Conservation (phyloP, 2,113 vertebrate species). For the Climacteris rufus region DNA sequence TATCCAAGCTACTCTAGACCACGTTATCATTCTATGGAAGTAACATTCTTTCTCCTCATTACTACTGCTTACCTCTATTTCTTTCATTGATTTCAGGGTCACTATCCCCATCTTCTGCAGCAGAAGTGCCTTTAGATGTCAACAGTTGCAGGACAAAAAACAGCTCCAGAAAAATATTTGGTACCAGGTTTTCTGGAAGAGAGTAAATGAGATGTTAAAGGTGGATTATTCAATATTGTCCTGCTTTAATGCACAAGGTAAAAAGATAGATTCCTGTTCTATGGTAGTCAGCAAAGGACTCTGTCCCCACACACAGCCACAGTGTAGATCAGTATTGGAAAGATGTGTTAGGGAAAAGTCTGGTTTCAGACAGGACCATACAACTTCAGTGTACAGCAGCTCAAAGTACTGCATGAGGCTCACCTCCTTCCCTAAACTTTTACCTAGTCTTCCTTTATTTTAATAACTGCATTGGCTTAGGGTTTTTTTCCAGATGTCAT, state of each 20-base stretch:
- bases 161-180: conserved; percentile 94
- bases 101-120: conserved; percentile 49
- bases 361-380: background rate
- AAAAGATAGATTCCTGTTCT: background rate
- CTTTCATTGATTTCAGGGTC: conserved; percentile 47
- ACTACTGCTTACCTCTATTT: conserved; percentile 53
- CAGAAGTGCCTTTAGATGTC: conserved; percentile 78
- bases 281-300: background rate
- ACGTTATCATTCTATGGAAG: background rate
- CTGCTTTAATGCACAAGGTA: background rate
- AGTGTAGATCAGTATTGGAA: background rate
- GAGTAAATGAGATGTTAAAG: background rate
- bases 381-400: background rate
- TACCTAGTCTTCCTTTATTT: background rate
- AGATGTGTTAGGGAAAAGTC: background rate
- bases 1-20: background rate
- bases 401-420: background rate
- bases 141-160: conserved; percentile 95
- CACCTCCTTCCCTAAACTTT: background rate
- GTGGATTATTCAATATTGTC: background rate
- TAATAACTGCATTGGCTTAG: background rate
- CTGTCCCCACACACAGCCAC: background rate
- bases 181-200: conserved; percentile 89
- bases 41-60: background rate
- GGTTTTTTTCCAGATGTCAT: background rate